Evolutionary conservation across 2,113 vertebrate species (phyloP).

Genomic region (Azemiops feae): DNA sequence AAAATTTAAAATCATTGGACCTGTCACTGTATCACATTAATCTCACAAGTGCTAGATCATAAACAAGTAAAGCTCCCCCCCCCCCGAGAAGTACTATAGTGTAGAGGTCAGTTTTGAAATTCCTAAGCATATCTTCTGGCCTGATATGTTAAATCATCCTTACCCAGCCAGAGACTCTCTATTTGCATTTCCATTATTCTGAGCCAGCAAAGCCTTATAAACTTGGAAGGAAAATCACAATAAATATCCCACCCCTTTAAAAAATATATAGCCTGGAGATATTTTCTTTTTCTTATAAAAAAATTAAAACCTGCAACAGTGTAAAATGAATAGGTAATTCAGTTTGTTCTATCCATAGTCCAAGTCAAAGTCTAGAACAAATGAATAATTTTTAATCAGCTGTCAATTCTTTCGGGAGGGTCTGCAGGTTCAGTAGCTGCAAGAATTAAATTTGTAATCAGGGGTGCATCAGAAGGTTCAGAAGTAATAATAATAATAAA

Average conservation of each 20-base stretch:
- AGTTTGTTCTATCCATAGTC: neutral
- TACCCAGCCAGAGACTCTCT: neutral
- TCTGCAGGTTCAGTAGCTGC: neutral
- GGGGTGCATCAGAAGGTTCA: neutral
- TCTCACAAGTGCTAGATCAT: neutral
- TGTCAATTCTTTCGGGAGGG: neutral
- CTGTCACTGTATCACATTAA: neutral
- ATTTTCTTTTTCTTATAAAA: neutral
- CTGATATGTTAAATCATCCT: constrained; percentile 38
- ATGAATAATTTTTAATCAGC: neutral
- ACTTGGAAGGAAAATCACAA: neutral
- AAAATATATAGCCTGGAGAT: neutral
- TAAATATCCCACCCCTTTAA: neutral
- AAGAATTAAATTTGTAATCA: neutral
- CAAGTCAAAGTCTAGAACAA: neutral
- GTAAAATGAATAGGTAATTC: neutral
- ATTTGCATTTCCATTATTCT: neutral
- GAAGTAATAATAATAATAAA: no score
- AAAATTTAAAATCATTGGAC: neutral
- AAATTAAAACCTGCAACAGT: neutral
- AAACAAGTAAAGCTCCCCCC: neutral
- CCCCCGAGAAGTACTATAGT: neutral
- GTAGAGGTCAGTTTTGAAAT: neutral
- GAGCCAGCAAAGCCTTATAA: neutral
- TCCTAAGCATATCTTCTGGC: constrained; percentile 16